These are phyloP conservation scores for Eulemur mongoz DNA, from an alignment of 2,797 vertebrate genomes.

Conservation along the genomic window DNA sequence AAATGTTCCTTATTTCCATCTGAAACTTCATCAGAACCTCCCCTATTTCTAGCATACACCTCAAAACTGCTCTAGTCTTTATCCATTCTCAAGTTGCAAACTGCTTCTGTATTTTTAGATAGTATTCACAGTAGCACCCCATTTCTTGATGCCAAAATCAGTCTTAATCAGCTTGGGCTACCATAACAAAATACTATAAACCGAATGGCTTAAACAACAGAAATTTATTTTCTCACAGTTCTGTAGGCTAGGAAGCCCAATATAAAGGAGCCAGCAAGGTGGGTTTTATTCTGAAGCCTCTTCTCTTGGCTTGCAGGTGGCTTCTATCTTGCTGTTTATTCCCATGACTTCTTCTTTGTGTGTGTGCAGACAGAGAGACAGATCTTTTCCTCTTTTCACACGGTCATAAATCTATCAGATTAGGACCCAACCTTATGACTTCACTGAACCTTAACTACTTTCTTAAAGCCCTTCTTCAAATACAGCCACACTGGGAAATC, in stretches of 20 bases:
- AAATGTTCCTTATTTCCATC: background rate
- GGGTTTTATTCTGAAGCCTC: background rate
- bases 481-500: background rate
- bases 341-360: background rate
- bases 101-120: background rate
- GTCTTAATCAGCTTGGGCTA: background rate
- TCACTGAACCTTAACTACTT: background rate
- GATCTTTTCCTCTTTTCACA: background rate
- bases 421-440: background rate
- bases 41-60: background rate
- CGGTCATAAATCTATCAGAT: background rate
- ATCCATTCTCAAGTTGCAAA: background rate
- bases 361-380: background rate
- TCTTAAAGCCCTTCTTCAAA: background rate
- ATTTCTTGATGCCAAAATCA: background rate
- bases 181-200: background rate
- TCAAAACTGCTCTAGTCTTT: background rate
- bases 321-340: background rate
- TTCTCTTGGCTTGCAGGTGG: background rate
- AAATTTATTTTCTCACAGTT: background rate
- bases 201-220: background rate
- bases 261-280: background rate
- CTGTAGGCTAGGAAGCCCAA: background rate
- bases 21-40: background rate
- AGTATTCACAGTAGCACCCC: background rate